phyloP scores from a whole-genome alignment of 1,140 invertebrate species.

The Adoxophyes honmai region DNA sequence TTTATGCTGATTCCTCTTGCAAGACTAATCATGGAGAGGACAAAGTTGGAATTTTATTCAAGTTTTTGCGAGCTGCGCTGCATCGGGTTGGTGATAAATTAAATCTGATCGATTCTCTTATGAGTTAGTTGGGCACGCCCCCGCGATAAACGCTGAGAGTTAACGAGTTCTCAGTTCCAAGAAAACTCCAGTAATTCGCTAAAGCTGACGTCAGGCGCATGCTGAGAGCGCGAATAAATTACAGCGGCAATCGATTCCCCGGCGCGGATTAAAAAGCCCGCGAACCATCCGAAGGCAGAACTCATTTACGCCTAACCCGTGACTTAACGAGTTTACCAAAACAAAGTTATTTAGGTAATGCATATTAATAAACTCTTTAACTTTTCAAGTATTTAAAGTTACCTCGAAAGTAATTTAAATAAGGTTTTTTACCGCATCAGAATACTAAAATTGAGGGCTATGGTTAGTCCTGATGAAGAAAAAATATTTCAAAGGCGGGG shows the following conservation, averaged over 20 bases:
- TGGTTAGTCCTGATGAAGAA: conserved; percentile 19
- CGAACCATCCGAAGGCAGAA: not conserved
- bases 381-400: conserved; percentile 25
- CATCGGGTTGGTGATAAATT: not conserved
- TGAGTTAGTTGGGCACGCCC: not conserved
- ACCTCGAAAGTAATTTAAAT: conserved; percentile 31
- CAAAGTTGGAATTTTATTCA: not conserved
- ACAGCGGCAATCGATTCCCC: not conserved
- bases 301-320: conserved; percentile 4
- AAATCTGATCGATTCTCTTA: not conserved
- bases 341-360: conserved; percentile 18
- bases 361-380: conserved; percentile 25
- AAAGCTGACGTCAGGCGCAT: conserved; percentile 3
- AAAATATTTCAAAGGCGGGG: conserved; percentile 29
- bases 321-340: conserved; percentile 12
- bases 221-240: conserved; percentile 8
- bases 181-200: conserved; percentile 11
- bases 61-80: not conserved
- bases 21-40: too few relatives aligned
- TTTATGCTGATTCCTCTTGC: too few relatives aligned
- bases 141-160: conserved; percentile 7
- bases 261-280: not conserved
- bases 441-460: conserved; percentile 20
- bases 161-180: conserved; percentile 7
- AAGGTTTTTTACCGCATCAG: conserved; percentile 18